Evolutionary conservation across 2,113 vertebrate species (phyloP), one percentile per base, ranked within the genome.

Genomic region (Alces alces): DNA sequence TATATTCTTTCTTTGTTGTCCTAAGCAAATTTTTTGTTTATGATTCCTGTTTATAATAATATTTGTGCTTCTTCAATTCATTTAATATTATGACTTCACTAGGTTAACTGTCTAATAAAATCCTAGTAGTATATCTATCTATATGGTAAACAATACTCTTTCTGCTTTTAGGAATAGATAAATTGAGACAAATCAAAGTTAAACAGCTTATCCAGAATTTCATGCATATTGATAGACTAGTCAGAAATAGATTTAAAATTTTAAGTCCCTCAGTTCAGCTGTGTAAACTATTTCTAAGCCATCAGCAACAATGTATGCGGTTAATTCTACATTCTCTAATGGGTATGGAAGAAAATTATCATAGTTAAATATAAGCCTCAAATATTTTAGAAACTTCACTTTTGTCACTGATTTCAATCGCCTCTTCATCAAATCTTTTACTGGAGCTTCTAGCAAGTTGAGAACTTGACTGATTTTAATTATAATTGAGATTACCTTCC

Each of bases 231-330:
- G 84, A 93, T 92, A 95, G 79, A 90, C 60, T 66, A 96, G 43
- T 87, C 91, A 97, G 43, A 96, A 98, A 97, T 93, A 97, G 90
- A 97, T 84, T 55, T 96, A 93, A 95, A 96, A 97, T 96, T 86
- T 90, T 84, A 96, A 92, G 84, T 54, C 64, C 66, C 45, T 93
- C 85, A 47, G 7, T 94, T 97, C 95, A 97, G 93, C 87, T 97
- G 61, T 90, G 43, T 95, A 89, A 80, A 78, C 64, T 96, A 14
- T 97, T 95, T 98, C 94, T 61, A 92, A 89, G 58, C 43, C 82
- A 73, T 97, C 89, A 95, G 30, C 84, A 97, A 61, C 45, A 92
- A 79, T 91, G 14, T 90, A 54, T 89, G 17, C 8, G 93, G 43
- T 95, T 96, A 94, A 96, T 92, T 96, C 94, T 93, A 39, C 84